Evolutionary conservation across 2,797 vertebrate species (phyloP).

Genomic region (Helostoma temminkii): DNA sequence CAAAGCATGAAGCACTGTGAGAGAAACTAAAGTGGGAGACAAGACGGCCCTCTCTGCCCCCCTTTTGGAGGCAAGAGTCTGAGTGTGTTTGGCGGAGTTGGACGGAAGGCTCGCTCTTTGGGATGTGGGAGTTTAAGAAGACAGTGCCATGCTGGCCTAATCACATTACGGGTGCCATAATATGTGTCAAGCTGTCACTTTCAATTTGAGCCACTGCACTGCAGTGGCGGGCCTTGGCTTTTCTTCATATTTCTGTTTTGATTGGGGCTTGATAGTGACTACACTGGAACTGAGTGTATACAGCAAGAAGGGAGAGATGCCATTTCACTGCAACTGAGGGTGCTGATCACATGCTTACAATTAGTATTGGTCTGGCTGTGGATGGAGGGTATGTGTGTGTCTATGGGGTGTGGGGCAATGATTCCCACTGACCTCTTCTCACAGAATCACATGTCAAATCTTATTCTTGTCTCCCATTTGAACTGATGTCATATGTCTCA

Average conservation of each 20-base stretch:
- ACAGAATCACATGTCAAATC: slow-evolving; percentile 81
- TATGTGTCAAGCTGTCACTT: slow-evolving; percentile 90
- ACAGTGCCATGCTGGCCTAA: slow-evolving; percentile 85
- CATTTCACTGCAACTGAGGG: slow-evolving; percentile 46
- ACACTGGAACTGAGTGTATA: slow-evolving; percentile 56
- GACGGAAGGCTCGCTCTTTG: slow-evolving; percentile 79
- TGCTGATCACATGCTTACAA: slow-evolving; percentile 82
- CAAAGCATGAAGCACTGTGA: slow-evolving; percentile 80
- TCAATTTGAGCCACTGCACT: slow-evolving; percentile 82
- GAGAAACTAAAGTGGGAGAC: slow-evolving; percentile 78
- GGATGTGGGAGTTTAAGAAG: slow-evolving; percentile 82
- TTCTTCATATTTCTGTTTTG: slow-evolving; percentile 83
- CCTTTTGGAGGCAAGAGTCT: slow-evolving; percentile 63
- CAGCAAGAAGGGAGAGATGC: slow-evolving; percentile 44
- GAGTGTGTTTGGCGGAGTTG: slow-evolving; percentile 82
- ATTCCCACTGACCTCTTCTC: slow-evolving; percentile 77
- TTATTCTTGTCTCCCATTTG: slow-evolving; percentile 78
- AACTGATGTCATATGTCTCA: slow-evolving; percentile 81
- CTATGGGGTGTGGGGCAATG: slow-evolving; percentile 35
- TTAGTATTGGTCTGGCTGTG: slow-evolving; percentile 70
- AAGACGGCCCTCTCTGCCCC: slow-evolving; percentile 67
- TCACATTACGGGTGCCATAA: slow-evolving; percentile 88
- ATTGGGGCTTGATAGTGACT: slow-evolving; percentile 79
- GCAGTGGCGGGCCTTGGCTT: slow-evolving; percentile 63
- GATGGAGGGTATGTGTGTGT: slow-evolving; percentile 42